Evolutionary conservation across 2,113 vertebrate genomes (phyloP).

Genomic region (Epinephelus moara): DNA sequence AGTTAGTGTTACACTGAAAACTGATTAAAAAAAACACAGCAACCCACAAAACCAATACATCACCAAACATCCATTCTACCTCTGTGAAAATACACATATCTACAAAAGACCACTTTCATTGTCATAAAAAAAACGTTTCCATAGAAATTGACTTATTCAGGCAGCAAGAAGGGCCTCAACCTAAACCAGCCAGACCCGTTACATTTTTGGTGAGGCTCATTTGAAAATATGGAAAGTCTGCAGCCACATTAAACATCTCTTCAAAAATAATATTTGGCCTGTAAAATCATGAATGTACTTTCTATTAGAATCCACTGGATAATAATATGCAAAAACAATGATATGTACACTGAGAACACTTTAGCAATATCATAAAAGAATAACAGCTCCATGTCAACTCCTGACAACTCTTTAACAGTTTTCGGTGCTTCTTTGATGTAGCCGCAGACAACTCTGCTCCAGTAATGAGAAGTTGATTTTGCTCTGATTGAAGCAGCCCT

Average conservation of each 20-base stretch:
- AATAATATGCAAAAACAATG: not conserved
- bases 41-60: not conserved
- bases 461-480: not conserved
- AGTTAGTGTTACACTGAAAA: not conserved
- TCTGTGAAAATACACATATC: conserved; percentile 12
- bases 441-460: conserved; percentile 10
- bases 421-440: not conserved
- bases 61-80: conserved; percentile 3
- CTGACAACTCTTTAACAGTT: not conserved
- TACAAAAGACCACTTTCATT: conserved; percentile 8
- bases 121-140: not conserved
- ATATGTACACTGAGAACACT: not conserved
- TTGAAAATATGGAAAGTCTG: conserved; percentile 23
- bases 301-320: not conserved
- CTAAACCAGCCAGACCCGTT: not conserved
- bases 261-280: conserved; percentile 11
- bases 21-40: not conserved
- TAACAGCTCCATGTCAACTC: not conserved
- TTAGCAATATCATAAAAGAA: not conserved
- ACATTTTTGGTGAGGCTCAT: not conserved
- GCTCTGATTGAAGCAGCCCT: not conserved
- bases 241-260: not conserved
- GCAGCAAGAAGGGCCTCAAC: not conserved
- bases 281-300: not conserved
- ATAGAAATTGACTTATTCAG: not conserved